Base-by-base conservation (phyloP, 2,888 invertebrate species). In the Polydrusus tereticollis region DNA sequence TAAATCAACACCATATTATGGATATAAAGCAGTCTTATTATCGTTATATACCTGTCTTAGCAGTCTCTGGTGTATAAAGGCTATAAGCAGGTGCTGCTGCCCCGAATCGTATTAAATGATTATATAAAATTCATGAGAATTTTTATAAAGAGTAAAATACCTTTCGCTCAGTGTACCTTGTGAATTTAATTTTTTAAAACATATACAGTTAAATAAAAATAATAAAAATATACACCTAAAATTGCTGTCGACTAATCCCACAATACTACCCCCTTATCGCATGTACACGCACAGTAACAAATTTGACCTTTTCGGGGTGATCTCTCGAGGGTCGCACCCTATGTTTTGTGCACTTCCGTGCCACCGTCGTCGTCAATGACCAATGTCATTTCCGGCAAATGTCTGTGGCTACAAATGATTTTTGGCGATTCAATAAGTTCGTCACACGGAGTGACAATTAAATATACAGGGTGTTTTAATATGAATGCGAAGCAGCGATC, bases 341-440 rank as follows among this genome's bases (percentile, higher is more conserved):
- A 21, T 33, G 43, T 47, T 64, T 38, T 45, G 26, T 71, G 47
- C 73, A 69, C 65, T 68, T 69, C 65, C 73, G 69, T 65, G 52
- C 23, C 52, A n/a, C 26, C 23, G 26, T 16, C 41, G 43, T 18
- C 43, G 43, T 36, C 69, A 69, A 69, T 69, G 69, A 73, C 65
- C 65, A 64, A 73, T 73, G 69, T 73, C 69, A 73, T 69, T 73
- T 73, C 73, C 73, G 73, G 60, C 62, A 73, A 73, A 73, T 69
- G 73, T 73, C 73, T 69, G 50, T 16, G 21, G 50, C 21, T 45
- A 63, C 29, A 50, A 45, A 47, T 12, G 45, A 41, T 21, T 59
- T 66, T 47, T 71, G 62, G 6, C 36, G 20, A 45, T 63, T 63
- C 47, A 57, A 55, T 29, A 8, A 33, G 29, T 55, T 55, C 29